A percentile compares a stretch with the other conserved stretches of the same genome.
Conservation (phyloP, 1,140 invertebrate species). For the Cotesia chilonis region DNA sequence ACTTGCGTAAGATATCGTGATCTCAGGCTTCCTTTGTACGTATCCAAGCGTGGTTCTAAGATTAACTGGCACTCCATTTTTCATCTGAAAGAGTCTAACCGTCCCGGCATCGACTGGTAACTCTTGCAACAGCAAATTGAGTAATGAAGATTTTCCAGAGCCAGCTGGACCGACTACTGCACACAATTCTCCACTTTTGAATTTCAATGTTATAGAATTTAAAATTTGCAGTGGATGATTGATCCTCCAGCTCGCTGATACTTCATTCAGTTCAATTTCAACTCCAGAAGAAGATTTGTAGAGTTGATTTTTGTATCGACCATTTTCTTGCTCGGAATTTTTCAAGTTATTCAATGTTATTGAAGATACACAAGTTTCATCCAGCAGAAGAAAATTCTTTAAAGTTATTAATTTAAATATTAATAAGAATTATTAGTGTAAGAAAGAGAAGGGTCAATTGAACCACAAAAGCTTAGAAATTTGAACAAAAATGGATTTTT, state of each 20-base stretch:
- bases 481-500: too few species aligned
- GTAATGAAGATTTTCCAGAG: conserved; percentile 80
- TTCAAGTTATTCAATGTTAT: background rate
- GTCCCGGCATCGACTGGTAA: conserved; percentile 72
- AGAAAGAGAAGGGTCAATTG: too few species aligned
- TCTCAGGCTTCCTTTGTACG: conserved; percentile 56
- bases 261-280: conserved; percentile 34
- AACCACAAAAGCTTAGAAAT: too few species aligned
- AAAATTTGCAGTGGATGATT: conserved; percentile 61
- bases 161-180: conserved; percentile 82
- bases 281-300: conserved; percentile 3
- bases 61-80: conserved; percentile 2
- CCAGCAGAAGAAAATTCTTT: too few species aligned
- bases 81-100: conserved; percentile 66
- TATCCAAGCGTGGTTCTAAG: conserved; percentile 29
- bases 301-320: too few species aligned
- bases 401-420: too few species aligned
- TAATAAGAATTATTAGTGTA: too few species aligned
- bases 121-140: conserved; percentile 79
- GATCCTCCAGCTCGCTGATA: conserved; percentile 59
- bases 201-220: conserved; percentile 70
- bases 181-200: conserved; percentile 74
- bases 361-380: conserved; percentile 16
- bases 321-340: background rate
- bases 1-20: conserved; percentile 76